Evolutionary conservation across 2,113 vertebrate genomes (phyloP).

Genomic region (Condylura cristata): DNA sequence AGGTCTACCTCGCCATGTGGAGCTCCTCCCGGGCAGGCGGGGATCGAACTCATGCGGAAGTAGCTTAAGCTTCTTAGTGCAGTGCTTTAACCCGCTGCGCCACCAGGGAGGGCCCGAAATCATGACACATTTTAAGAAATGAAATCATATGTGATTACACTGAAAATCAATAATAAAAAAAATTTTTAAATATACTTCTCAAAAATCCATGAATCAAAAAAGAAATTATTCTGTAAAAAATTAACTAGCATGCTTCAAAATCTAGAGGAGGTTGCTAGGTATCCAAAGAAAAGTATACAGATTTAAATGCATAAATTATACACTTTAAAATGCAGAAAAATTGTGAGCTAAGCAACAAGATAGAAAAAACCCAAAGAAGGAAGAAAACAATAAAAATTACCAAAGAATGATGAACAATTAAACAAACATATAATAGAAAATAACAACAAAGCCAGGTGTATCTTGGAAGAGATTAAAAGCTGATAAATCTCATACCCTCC

Average conservation of each 20-base stretch:
- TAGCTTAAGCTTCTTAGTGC: no score
- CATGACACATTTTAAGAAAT: not conserved
- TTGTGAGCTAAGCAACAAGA: not conserved
- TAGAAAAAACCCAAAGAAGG: not conserved
- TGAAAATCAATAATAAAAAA: not conserved
- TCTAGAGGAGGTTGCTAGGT: not conserved
- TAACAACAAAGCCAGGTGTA: not conserved
- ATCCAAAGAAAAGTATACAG: not conserved
- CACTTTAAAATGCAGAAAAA: not conserved
- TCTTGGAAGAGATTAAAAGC: not conserved
- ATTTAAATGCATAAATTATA: not conserved
- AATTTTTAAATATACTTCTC: not conserved
- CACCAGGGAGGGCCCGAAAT: no score
- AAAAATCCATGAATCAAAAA: not conserved
- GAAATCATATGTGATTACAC: not conserved
- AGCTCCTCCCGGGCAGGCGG: no score
- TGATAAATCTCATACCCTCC: not conserved
- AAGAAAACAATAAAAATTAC: not conserved
- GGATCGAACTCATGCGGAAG: no score
- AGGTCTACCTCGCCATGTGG: no score
- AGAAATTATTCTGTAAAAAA: not conserved
- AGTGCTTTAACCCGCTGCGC: no score
- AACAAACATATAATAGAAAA: not conserved
- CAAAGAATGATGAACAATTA: not conserved
- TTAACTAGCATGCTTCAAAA: not conserved